Conservation (phyloP, 2,888 invertebrate species). For the Cerceris ruficornis region DNA sequence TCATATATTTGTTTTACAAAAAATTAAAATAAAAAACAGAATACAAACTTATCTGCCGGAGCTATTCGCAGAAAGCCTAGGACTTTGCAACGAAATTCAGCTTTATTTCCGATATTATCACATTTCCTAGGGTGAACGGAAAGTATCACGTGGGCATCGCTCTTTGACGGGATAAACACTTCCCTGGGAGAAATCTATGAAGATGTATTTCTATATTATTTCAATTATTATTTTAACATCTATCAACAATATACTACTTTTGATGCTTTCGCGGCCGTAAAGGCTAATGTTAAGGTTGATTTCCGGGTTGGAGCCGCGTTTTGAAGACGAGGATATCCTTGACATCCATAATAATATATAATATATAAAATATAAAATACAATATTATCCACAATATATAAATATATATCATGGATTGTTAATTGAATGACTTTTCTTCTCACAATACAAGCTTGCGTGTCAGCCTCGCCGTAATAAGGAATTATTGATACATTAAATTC, state of each 20-base stretch:
- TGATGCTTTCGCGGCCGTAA: too few relatives aligned
- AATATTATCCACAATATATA: too few relatives aligned
- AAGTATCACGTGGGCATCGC: conserved; percentile 51
- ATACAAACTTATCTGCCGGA: conserved; percentile 64
- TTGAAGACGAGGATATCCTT: too few relatives aligned
- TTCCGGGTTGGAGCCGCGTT: too few relatives aligned
- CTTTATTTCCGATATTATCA: conserved; percentile 13
- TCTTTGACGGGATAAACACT: conserved; percentile 64
- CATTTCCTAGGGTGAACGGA: conserved; percentile 33
- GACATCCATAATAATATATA: background rate
- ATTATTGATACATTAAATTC: conserved; percentile 63
- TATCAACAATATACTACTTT: background rate
- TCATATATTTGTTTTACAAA: conserved; percentile 1
- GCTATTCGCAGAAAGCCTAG: conserved; percentile 66
- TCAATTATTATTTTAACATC: background rate
- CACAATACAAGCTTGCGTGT: conserved; percentile 54
- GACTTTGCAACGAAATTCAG: conserved; percentile 50
- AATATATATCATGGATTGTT: too few relatives aligned
- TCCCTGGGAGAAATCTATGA: conserved; percentile 50
- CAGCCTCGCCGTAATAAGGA: conserved; percentile 66
- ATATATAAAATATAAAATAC: too few relatives aligned
- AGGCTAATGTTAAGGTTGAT: background rate
- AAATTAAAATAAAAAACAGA: background rate
- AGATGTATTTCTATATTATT: background rate
- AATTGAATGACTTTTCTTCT: background rate